Evolutionary conservation across 2,113 vertebrate genomes (phyloP), one percentile per base, ranked within the genome.

Genomic region (Caracal caracal): DNA sequence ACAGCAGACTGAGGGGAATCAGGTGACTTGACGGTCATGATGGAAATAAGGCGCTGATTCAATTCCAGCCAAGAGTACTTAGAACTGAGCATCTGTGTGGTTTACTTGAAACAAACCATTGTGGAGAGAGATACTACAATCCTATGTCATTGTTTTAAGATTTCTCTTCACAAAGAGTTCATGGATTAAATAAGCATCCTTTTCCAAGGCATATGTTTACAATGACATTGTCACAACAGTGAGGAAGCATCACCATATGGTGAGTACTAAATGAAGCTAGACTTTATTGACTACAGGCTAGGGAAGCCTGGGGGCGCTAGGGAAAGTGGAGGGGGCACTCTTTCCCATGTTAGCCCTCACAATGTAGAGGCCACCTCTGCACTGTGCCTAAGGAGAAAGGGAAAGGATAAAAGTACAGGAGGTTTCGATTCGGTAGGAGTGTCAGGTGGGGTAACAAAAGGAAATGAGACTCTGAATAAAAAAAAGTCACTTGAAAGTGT

Each of bases 121-220:
- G 10, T 92, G 78, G 76, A 92, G 15, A 92, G 15, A 35, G 19
- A 59, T 47, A 68, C 17, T 76, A 11, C 84, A 40, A 78, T 40
- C 51, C 61, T 16, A 81, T 61, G 59, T 61, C 84, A 83, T 51
- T 28, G 2, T 47, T 95, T 82, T 40, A 83, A 26, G 37, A 49
- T 24, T 87, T 79, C n/a, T 94, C 16, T 92, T 92, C 92, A 80
- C 19, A 90, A 92, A 79, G 22, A 80, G 4, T 59, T 70, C 65
- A 26, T 40, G 51, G 35, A 90, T 88, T 95, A 97, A 97, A 59
- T 86, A 90, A 93, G 28, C 65, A 94, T 88, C 63, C 51, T 68
- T 82, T 43, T 15, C 43, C 47, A 84, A 95, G 97, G 76, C 96
- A 93, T 84, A 93, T 96, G 93, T 94, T 94, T 89, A 87, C 70